Evolutionary conservation across 1,140 invertebrate species (phyloP).

Genomic region (Ephestia elutella): DNA sequence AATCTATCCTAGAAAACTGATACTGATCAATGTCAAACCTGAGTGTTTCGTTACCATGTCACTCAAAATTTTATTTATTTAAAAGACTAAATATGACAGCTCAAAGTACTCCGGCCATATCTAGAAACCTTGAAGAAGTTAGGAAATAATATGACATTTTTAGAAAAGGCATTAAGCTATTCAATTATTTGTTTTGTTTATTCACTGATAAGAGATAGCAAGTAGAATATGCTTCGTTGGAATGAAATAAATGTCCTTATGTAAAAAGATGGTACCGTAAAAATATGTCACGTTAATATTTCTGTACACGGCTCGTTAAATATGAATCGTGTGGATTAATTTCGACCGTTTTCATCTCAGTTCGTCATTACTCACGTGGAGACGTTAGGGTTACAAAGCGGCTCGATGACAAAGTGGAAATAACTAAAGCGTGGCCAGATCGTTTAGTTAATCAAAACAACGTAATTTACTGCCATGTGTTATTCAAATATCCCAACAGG

Average conservation of each 20-base stretch:
- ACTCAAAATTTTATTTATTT: background rate
- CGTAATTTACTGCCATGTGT: conserved; percentile 8
- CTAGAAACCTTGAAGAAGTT: background rate
- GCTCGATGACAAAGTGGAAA: conserved; percentile 16
- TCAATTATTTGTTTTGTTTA: conserved; percentile 3
- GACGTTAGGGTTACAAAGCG: conserved; percentile 10
- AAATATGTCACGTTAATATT: background rate
- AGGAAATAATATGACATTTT: conserved; percentile 4
- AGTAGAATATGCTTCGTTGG: background rate
- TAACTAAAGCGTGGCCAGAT: conserved; percentile 13
- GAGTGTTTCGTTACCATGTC: background rate
- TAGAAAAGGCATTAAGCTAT: conserved; percentile 1
- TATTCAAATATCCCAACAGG: conserved; percentile 10
- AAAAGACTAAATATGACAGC: background rate
- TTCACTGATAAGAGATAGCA: background rate
- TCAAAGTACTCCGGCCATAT: background rate
- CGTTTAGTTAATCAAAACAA: conserved; percentile 22
- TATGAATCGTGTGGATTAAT: conserved; percentile 5
- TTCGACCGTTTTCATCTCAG: conserved; percentile 2
- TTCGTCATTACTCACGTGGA: conserved; percentile 12
- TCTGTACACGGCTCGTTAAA: conserved; percentile 4
- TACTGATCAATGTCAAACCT: background rate
- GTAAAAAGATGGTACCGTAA: background rate
- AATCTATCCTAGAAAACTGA: background rate
- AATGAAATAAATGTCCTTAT: background rate